Percentiles rank a stretch among this genome's conserved stretches.
These are phyloP conservation scores for Dicrurus megarhynchus DNA, from an alignment of 2,113 vertebrate genomes.

Conservation along the genomic window DNA sequence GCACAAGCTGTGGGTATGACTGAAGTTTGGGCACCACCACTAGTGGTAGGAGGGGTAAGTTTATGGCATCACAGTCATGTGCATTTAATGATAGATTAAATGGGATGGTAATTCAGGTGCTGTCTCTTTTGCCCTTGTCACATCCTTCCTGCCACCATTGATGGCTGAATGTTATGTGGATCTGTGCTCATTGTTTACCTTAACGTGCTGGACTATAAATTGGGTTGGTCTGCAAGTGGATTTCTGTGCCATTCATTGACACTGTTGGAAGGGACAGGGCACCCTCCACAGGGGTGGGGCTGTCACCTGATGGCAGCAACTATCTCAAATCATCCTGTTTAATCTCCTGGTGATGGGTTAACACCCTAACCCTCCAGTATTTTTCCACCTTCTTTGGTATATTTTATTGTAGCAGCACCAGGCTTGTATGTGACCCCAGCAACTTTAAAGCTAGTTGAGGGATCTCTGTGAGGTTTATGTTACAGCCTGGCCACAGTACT, in stretches of 20 bases:
- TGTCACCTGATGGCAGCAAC: neutral
- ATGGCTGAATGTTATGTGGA: neutral
- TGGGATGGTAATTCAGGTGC: neutral
- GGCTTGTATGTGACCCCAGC: neutral
- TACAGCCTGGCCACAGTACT: neutral
- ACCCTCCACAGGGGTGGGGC: neutral
- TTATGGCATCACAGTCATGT: neutral
- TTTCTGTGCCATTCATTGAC: neutral
- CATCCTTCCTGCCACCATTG: neutral
- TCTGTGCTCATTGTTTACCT: neutral
- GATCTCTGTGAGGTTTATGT: neutral
- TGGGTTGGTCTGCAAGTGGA: neutral
- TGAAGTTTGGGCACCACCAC: neutral
- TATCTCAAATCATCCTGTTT: neutral
- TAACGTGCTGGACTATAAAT: neutral
- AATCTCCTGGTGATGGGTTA: neutral
- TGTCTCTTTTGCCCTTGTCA: neutral
- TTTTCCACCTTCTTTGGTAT: neutral
- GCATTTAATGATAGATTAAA: neutral
- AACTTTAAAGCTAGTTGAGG: neutral
- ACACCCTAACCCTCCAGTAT: neutral
- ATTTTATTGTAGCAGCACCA: neutral
- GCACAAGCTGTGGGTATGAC: neutral
- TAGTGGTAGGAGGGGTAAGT: neutral
- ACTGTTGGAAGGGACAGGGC: neutral